Base-by-base conservation (phyloP, 2,113 vertebrate genomes). In the Hydrolagus affinis region DNA sequence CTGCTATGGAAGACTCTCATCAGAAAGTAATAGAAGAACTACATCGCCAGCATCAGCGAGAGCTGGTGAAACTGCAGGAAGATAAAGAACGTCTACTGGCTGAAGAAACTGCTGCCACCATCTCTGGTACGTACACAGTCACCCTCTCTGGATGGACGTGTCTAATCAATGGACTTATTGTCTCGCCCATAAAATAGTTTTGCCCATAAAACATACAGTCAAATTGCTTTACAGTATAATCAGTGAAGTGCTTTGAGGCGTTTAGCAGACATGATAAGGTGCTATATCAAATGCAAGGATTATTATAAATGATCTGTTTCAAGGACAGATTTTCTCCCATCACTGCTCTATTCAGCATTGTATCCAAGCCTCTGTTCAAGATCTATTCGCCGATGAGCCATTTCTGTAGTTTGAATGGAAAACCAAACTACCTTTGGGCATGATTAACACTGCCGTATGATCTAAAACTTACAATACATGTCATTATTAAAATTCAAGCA, bases 1-100 rank as follows among this genome's bases (percentile, higher is more conserved):
- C 93, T 1, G 91, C 94, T 44, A 95, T 95, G 94, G 94, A 95
- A 88, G 94, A 94, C 86, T 95, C 94, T 56, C 94, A 95, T 86
- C 94, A 94, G 89, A 94, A 92, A 86, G 94, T 94, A 57, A 90
- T 95, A 0, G 94, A 94, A 10, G 93, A 95, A 87, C 92, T 95
- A 86, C 93, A 93, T 89, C 91, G 91, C 86, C 94, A 95, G 88
- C 91, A 95, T 89, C 94, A 95, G 91, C 90, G 93, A 85, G 94
- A 95, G 89, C 90, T 95, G 87, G 93, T 94, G 89, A 94, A 93
- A 87, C 92, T 94, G 87, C 91, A 93, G 0, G 93, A 94, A 75
- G 93, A 95, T 87, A 94, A 94, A 56, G 94, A 95, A 86, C 86
- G 94, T 72, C 89, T 95, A 83, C 86, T 95, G 88, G 93, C 87